phyloP scores from a whole-genome alignment of 2,888 invertebrate species.

The Eupeodes latifasciatus region DNA sequence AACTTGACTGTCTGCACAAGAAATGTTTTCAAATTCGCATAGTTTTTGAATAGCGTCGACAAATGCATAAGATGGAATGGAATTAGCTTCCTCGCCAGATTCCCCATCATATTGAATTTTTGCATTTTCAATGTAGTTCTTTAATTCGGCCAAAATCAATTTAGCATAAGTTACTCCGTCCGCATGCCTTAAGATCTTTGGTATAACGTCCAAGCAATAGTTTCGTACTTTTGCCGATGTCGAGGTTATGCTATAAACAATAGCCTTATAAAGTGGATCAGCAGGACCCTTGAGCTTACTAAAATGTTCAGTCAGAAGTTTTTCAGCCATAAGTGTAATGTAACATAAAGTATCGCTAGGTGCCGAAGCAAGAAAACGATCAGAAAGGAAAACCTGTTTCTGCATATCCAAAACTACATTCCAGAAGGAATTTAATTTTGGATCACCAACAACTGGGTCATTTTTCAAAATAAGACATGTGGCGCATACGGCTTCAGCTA shows the following conservation, averaged over 20 bases:
- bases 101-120: slow-evolving; percentile 84
- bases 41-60: slow-evolving; percentile 81
- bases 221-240: slow-evolving; percentile 87
- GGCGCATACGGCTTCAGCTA: slow-evolving; percentile 90
- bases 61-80: slow-evolving; percentile 79
- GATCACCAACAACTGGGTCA: slow-evolving; percentile 84
- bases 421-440: slow-evolving; percentile 87
- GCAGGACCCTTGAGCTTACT: slow-evolving; percentile 88
- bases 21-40: slow-evolving; percentile 79
- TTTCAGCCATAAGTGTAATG: slow-evolving; percentile 90
- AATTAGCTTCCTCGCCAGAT: slow-evolving; percentile 77
- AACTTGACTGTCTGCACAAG: slow-evolving; percentile 85
- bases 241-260: slow-evolving; percentile 89
- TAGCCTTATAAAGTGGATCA: slow-evolving; percentile 89
- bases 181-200: slow-evolving; percentile 86
- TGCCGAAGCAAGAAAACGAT: slow-evolving; percentile 90
- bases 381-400: slow-evolving; percentile 92
- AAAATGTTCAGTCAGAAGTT: slow-evolving; percentile 89
- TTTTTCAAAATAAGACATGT: slow-evolving; percentile 88
- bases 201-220: slow-evolving; percentile 87
- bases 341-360: slow-evolving; percentile 89
- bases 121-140: slow-evolving; percentile 87
- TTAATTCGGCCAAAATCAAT: slow-evolving; percentile 88
- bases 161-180: slow-evolving; percentile 87
- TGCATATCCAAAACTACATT: slow-evolving; percentile 89